Percentiles rank a stretch among this genome's conserved stretches.
These are phyloP conservation scores for Drosophila mimica DNA, from an alignment of 2,888 invertebrate species.

Conservation along the genomic window DNA sequence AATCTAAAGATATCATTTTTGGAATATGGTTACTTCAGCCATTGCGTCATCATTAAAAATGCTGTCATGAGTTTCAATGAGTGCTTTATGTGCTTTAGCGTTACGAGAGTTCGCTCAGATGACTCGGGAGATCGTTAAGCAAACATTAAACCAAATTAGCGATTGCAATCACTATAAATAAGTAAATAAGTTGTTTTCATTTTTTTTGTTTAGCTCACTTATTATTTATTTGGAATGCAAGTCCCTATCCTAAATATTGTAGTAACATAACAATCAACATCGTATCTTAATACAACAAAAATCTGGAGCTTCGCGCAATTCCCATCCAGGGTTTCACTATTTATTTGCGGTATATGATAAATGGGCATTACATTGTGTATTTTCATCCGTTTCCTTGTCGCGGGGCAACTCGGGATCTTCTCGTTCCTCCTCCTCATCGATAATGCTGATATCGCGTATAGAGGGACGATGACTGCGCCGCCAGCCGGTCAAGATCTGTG, in stretches of 20 bases:
- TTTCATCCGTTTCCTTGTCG: slow-evolving; percentile 82
- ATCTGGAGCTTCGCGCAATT: slow-evolving; percentile 16
- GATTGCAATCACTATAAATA: background rate
- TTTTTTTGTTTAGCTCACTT: slow-evolving; percentile 15
- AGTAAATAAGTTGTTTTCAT: background rate
- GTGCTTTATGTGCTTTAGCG: background rate
- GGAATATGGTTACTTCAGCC: background rate
- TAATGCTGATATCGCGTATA: slow-evolving; percentile 94
- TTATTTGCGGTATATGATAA: slow-evolving; percentile 72
- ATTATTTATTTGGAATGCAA: slow-evolving; percentile 49
- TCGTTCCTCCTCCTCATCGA: slow-evolving; percentile 92
- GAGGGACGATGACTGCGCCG: slow-evolving; percentile 92
- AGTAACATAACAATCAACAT: slow-evolving; percentile 50
- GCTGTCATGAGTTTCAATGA: background rate
- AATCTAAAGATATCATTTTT: background rate
- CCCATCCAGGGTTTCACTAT: slow-evolving; percentile 21
- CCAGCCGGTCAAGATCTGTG: slow-evolving; percentile 89
- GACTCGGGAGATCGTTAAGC: background rate
- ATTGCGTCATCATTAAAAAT: background rate
- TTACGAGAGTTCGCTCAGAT: background rate
- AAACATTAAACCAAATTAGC: slow-evolving; percentile 1
- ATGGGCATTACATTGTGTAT: slow-evolving; percentile 83
- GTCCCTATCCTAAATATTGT: slow-evolving; percentile 26
- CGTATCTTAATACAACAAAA: slow-evolving; percentile 36
- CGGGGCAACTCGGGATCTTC: slow-evolving; percentile 86